These are phyloP conservation scores for Dasyurus viverrinus DNA, from an alignment of 2,113 vertebrate genomes.

Conservation along the genomic window DNA sequence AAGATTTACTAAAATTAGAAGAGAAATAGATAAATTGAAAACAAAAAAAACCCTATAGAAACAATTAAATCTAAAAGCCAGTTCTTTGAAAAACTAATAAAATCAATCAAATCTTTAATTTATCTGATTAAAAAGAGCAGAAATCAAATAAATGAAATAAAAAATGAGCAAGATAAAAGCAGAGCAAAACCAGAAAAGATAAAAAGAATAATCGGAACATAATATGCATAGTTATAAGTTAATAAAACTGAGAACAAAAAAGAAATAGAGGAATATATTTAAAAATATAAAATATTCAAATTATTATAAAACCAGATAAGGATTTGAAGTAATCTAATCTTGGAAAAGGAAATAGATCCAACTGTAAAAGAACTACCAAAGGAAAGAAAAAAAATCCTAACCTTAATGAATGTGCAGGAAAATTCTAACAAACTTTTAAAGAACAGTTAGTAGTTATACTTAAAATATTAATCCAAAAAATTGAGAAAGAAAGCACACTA, in stretches of 20 bases:
- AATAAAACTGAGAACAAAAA: neutral
- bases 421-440: neutral
- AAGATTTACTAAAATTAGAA: neutral
- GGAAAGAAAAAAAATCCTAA: neutral
- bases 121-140: neutral
- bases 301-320: neutral
- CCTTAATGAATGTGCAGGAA: neutral
- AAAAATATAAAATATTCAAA: neutral
- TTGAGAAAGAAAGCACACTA: neutral
- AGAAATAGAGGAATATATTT: neutral
- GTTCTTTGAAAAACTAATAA: neutral
- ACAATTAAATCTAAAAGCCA: neutral
- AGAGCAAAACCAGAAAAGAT: neutral
- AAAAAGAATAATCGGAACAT: neutral
- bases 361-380: neutral
- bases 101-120: neutral
- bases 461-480: neutral
- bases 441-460: neutral
- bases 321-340: neutral
- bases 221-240: neutral
- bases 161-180: neutral
- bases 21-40: neutral
- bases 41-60: neutral
- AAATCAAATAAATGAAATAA: neutral
- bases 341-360: neutral